phyloP scores from a whole-genome alignment of 2,888 invertebrate genomes.

The Erannis defoliaria region DNA sequence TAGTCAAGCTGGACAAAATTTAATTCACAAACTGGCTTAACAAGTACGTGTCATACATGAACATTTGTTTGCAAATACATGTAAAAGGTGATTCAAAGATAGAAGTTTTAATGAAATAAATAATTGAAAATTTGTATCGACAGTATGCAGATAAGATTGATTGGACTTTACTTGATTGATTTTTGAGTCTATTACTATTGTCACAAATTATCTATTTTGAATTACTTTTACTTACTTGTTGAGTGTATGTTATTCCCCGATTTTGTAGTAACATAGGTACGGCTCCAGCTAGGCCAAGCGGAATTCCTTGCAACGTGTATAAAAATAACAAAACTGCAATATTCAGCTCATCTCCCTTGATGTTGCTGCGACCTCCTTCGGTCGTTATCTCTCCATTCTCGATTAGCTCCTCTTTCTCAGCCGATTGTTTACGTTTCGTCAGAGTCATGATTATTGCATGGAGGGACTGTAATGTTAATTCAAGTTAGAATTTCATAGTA shows the following conservation, averaged over 20 bases:
- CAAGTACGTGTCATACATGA: too few relatives aligned
- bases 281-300: slow-evolving; percentile 96
- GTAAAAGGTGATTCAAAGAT: not conserved
- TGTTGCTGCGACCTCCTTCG: slow-evolving; percentile 72
- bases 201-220: not conserved
- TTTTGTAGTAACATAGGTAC: slow-evolving; percentile 98
- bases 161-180: slow-evolving; percentile 1
- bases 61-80: too few relatives aligned
- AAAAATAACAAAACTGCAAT: slow-evolving; percentile 96
- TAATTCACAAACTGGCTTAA: too few relatives aligned
- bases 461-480: slow-evolving; percentile 64
- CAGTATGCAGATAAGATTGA: slow-evolving; percentile 13
- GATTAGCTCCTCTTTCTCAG: slow-evolving; percentile 74
- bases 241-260: slow-evolving; percentile 96
- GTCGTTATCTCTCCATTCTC: slow-evolving; percentile 72
- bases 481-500: slow-evolving; percentile 20
- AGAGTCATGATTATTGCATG: slow-evolving; percentile 72
- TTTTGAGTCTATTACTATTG: not conserved
- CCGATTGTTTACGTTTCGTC: slow-evolving; percentile 74
- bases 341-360: slow-evolving; percentile 92
- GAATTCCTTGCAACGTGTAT: slow-evolving; percentile 98
- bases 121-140: slow-evolving; percentile 6
- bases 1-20: too few relatives aligned
- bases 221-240: slow-evolving; percentile 88
- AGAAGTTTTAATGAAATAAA: not conserved